Base-by-base conservation (phyloP, 2,888 invertebrate genomes). In the Pristionchus fissidentatus region DNA sequence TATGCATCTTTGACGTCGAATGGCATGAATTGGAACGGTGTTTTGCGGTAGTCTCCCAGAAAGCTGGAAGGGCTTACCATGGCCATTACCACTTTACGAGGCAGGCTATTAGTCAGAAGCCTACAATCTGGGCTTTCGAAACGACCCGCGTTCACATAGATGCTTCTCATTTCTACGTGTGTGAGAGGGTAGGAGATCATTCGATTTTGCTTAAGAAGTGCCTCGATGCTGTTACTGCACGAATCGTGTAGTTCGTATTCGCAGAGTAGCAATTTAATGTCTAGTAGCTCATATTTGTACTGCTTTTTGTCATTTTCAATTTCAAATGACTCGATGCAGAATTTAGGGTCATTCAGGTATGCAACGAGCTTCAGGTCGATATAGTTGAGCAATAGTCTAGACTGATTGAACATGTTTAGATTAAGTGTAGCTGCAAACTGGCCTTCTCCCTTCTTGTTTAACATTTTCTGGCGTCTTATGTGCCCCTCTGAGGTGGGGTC, bases 331-430 rank as follows among this genome's bases (percentile, higher is more conserved):
- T 81, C 62, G 41, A 81, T 62, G 46, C 41, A 38, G 62, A 81
- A 81, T 38, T 60, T 38, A 29, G 60, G 62, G 13, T 49, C 49
- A 60, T 82, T 62, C 3, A 62, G 22, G 60, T 82, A 82, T 0
- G 70, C 70, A 2, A 82, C 60, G 0, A 82, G 49, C 46, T 60
- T 43, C 5, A 80, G 22, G 26, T 80, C 80, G 13, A 57, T 49
- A 41, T 57, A 81, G 60, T 32, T 49, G 3, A 79, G 79, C 8
- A 79, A 29, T 7, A 79, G 79, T 8, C 79, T 7, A 32, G 8
- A 4, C 62, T 81, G 81, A 41, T 43, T 81, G 46, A 81, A 81
- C 2, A 81, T 35, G n/a, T 81, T 81, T 19, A 81, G 62, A 62
- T 81, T 60, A 13, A 81, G 43, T 4, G 60, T n/a, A 8, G 81